Conservation (phyloP, 1,140 invertebrate genomes). For the Paraescarpia echinospica region DNA sequence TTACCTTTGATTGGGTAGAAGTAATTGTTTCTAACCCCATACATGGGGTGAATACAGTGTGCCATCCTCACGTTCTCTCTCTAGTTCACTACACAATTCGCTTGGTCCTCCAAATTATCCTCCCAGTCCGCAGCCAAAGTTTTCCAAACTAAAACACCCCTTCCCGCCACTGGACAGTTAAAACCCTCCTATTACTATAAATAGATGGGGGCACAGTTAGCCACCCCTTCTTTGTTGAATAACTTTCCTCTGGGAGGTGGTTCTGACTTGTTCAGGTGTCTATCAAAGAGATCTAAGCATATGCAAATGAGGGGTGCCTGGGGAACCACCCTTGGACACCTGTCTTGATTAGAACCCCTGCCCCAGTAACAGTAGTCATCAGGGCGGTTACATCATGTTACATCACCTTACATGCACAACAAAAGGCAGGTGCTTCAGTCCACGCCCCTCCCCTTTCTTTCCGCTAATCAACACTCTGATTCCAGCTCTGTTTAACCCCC, state of each 20-base stretch:
- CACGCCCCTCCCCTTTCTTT: not conserved
- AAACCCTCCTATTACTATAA: not conserved
- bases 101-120: not conserved
- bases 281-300: constrained; percentile 1
- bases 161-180: not conserved
- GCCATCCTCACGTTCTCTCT: not conserved
- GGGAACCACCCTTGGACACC: not conserved
- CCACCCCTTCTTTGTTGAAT: not conserved
- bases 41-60: not conserved
- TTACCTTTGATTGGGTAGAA: not conserved
- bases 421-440: not conserved
- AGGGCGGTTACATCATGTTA: not conserved
- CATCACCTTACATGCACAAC: not conserved
- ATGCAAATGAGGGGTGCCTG: not conserved
- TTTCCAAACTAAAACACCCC: not conserved
- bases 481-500: not conserved
- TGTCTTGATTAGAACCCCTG: not conserved
- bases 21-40: not conserved
- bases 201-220: not conserved
- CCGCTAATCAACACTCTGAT: not conserved
- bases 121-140: not conserved
- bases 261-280: not conserved
- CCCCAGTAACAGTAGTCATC: not conserved
- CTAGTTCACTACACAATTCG: not conserved
- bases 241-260: not conserved